Evolutionary conservation across 30 jellyfish, hydroid and myxozoan species (phyloP), one percentile per base, ranked within the genome.

Genomic region (Catostylus mosaicus): DNA sequence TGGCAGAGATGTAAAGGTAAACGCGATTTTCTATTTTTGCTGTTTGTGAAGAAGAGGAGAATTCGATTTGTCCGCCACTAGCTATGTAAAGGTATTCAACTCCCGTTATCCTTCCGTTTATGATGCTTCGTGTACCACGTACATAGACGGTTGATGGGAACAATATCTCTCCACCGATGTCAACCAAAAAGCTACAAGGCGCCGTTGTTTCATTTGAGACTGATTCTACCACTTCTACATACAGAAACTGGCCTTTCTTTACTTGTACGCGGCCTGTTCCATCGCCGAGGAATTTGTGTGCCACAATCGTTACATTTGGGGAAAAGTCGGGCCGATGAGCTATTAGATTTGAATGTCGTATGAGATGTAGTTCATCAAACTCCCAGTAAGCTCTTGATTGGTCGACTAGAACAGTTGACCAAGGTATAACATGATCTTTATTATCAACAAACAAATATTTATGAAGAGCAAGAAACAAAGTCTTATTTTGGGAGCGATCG

Each of bases 161-260:
- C 67, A 83, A 37, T 14, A 83, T 73, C 65, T 83, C 93, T 51
- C 84, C 93, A 3, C 80, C 82, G 11, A 36, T n/a, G 30, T 73
- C 93, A 16, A 83, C 86, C 46, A 70, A 48, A 60, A 68, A 83
- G 45, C 93, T 83, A 29, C 93, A 83, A 11, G 93, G 93, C 19
- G 93, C 93, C n/a, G 93, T 83, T 52, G 93, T 83, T 38, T 32
- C 80, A 63, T 83, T 83, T 11, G 86, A 61, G 36, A 73, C 82
- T 20, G 93, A 83, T 32, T 83, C 93, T 8, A 83, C 86, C 3
- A 83, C 93, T 73, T 83, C 93, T 35, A 83, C 93, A 56, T 56
- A 83, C 54, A 83, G 69, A 40, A 30, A 76, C 82, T 83, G 93
- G 27, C 75, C 67, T 19, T 26, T 52, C 60, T 45, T 83, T 22